Evolutionary conservation across 2,113 vertebrate genomes (phyloP).

Genomic region (Edolisoma coerulescens): DNA sequence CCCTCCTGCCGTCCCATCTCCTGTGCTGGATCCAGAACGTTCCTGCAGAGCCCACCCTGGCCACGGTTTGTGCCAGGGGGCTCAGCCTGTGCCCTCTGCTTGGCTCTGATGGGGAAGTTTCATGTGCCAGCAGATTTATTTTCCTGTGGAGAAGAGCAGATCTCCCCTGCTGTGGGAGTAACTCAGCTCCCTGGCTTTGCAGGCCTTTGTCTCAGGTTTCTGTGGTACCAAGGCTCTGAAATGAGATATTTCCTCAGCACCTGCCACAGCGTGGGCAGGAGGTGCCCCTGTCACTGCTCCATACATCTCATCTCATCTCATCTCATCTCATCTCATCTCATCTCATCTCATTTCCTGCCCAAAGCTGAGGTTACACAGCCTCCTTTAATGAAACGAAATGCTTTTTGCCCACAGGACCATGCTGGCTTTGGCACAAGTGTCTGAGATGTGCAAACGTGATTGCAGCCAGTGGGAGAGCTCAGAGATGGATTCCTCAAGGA

Average conservation of each 20-base stretch:
- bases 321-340: accelerated
- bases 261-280: neutral
- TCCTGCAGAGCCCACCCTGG: neutral
- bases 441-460: neutral
- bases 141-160: neutral
- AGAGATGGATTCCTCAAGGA: neutral
- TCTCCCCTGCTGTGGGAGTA: neutral
- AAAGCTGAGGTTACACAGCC: neutral
- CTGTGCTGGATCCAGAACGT: neutral
- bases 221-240: neutral
- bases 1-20: neutral
- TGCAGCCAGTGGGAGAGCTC: neutral
- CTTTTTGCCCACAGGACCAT: accelerated
- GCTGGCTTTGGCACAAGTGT: neutral
- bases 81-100: neutral
- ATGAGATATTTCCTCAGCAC: neutral
- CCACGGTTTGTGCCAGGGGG: accelerated
- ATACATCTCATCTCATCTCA: neutral
- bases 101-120: neutral
- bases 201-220: neutral
- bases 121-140: neutral
- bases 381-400: neutral
- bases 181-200: neutral
- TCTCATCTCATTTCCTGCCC: neutral
- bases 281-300: neutral